Percentiles rank a stretch among this genome's conserved stretches.
phyloP scores from a whole-genome alignment of 2,113 vertebrate species.

The Rhea americana region DNA sequence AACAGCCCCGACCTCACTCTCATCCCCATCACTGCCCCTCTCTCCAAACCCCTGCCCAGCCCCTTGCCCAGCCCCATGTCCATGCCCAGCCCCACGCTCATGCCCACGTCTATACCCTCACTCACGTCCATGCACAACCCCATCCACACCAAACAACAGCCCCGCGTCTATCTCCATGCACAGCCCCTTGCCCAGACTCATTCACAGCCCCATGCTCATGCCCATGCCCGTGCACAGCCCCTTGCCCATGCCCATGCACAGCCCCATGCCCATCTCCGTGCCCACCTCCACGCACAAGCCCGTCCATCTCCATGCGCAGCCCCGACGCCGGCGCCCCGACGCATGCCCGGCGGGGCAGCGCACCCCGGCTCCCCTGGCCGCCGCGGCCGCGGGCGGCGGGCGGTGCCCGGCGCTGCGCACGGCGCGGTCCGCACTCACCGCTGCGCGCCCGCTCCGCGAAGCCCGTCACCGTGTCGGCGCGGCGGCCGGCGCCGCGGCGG shows the following conservation, averaged over 20 bases:
- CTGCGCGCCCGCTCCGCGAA: constrained; percentile 79
- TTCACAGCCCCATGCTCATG: not conserved
- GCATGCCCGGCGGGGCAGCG: not conserved
- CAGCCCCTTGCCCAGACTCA: not conserved
- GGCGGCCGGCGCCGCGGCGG: constrained; percentile 34
- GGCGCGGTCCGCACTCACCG: constrained; percentile 35
- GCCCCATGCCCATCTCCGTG: not conserved
- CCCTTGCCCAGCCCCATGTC: too few relatives aligned
- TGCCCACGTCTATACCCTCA: too few relatives aligned
- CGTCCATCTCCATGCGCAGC: not conserved
- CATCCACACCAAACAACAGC: not conserved
- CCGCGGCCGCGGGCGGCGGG: not conserved
- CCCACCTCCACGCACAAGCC: not conserved
- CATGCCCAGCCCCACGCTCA: too few relatives aligned
- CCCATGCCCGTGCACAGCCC: not conserved
- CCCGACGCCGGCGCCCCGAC: not conserved
- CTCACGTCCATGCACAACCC: too few relatives aligned
- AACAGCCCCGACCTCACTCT: too few relatives aligned
- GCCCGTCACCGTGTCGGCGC: constrained; percentile 84
- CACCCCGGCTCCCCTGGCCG: not conserved
- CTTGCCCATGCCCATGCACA: not conserved
- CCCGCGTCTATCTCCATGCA: not conserved
- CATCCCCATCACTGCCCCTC: too few relatives aligned
- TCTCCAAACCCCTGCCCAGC: too few relatives aligned
- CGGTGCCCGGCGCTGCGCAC: not conserved